These are phyloP conservation scores for Antheraea mylitta DNA, from an alignment of 1,140 invertebrate genomes.

Conservation along the genomic window DNA sequence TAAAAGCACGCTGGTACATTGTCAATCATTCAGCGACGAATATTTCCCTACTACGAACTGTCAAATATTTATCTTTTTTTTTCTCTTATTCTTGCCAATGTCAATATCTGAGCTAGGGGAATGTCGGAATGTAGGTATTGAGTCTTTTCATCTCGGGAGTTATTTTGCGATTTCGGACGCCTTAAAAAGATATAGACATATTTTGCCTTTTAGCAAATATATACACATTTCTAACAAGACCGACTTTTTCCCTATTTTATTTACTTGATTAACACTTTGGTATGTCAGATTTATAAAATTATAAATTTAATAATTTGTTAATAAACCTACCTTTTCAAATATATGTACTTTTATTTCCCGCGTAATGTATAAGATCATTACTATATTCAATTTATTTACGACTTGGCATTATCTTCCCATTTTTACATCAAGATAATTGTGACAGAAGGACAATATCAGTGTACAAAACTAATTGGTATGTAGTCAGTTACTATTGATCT, in stretches of 20 bases:
- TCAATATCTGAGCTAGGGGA: slow-evolving; percentile 47
- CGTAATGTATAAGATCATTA: no score
- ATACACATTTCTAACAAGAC: neutral
- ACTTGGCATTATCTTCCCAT: no score
- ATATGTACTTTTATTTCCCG: no score
- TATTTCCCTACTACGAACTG: slow-evolving; percentile 49
- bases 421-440: no score
- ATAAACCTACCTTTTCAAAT: no score
- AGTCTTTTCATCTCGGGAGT: slow-evolving; percentile 44
- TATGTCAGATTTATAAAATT: neutral
- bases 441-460: no score
- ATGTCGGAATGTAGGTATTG: slow-evolving; percentile 53
- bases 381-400: no score
- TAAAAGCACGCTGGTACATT: slow-evolving; percentile 34
- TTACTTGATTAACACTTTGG: neutral
- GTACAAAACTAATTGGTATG: no score
- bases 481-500: no score
- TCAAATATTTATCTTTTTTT: slow-evolving; percentile 65
- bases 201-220: slow-evolving; percentile 13
- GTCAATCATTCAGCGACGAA: slow-evolving; percentile 48
- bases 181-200: slow-evolving; percentile 43
- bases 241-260: neutral
- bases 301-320: neutral
- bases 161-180: slow-evolving; percentile 48
- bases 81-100: slow-evolving; percentile 48